phyloP scores from a whole-genome alignment of 2,888 invertebrate species.

The Orthosia cruda region DNA sequence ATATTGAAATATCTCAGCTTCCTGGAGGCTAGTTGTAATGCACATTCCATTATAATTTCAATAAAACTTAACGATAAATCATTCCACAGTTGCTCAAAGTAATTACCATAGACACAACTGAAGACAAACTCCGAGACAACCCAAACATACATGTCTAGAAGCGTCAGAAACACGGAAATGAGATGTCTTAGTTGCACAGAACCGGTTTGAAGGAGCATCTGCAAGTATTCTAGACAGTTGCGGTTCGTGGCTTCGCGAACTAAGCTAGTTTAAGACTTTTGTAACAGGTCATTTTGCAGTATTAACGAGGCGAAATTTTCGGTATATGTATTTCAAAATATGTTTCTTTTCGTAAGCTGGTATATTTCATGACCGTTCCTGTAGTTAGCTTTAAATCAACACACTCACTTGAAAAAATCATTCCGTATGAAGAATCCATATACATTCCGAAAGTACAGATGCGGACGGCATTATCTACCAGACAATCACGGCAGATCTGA shows the following conservation, averaged over 20 bases:
- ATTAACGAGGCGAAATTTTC: neutral
- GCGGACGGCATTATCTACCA: too few species aligned
- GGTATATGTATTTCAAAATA: neutral
- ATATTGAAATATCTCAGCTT: neutral
- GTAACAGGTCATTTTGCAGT: conserved; percentile 25
- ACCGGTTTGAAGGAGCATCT: conserved; percentile 12
- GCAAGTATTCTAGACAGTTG: neutral
- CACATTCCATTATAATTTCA: conserved; percentile 1
- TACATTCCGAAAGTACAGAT: too few species aligned
- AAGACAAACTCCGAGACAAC: conserved; percentile 5
- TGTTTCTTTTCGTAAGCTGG: neutral
- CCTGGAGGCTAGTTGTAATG: neutral
- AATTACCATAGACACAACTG: neutral
- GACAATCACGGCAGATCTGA: too few species aligned
- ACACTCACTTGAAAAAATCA: too few species aligned
- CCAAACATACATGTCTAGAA: neutral
- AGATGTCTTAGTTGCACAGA: conserved; percentile 30
- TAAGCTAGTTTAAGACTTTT: conserved; percentile 1
- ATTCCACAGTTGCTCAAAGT: neutral
- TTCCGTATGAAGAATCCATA: too few species aligned
- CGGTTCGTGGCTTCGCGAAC: conserved; percentile 6
- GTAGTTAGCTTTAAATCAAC: too few species aligned
- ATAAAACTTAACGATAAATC: neutral
- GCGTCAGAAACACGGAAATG: conserved; percentile 51
- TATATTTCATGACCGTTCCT: too few species aligned